Evolutionary conservation across 2,888 invertebrate species (phyloP), one percentile per base, ranked within the genome.

Genomic region (Andrena camellia): DNA sequence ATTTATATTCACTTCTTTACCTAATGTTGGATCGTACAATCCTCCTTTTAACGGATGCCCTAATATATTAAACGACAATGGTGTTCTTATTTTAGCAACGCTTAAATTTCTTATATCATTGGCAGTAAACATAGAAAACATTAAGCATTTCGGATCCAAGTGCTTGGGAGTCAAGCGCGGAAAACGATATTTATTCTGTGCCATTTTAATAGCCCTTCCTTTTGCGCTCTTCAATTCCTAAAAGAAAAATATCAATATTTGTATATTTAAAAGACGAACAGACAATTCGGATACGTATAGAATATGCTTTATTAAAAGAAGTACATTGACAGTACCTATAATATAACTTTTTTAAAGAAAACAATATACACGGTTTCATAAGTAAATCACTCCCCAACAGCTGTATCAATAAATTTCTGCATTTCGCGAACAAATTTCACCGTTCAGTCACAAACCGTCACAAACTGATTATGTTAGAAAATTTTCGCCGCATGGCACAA

Each of bases 11-110:
- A 42, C 1, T 42, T 42, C 42, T 60, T 67, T 80, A 95, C 98
- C 99, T 93, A 99, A 94, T 2, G 95, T 95, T 68, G 96, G 96
- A 94, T 99, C 99, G 94, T 99, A 98, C 0, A 99, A 94, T n/a
- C 99, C 99, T 33, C 97, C 97, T 71, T 96, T 95, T 4, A 96
- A 94, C 1, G 98, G 96, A 94, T 98, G 97, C 0, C 97, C 97
- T 84, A 99, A 95, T 0, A 96, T 94, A 94, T 99, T 98, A 91
- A 99, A 97, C 17, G 97, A 96, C 57, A 96, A 93, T 0, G 97
- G 96, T 59, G 97, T 98, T 2, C 96, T 96, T 57, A 99, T 96
- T 94, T 98, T 97, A 0, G 96, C 95, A 0, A 98, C 97, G 94
- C 98, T 98, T 20, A 99, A 94, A 86, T 97, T 96, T 90, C 95